These are phyloP conservation scores for Aurelia coerulea DNA, from an alignment of 30 jellyfish, hydroid and myxozoan species.

Conservation along the genomic window DNA sequence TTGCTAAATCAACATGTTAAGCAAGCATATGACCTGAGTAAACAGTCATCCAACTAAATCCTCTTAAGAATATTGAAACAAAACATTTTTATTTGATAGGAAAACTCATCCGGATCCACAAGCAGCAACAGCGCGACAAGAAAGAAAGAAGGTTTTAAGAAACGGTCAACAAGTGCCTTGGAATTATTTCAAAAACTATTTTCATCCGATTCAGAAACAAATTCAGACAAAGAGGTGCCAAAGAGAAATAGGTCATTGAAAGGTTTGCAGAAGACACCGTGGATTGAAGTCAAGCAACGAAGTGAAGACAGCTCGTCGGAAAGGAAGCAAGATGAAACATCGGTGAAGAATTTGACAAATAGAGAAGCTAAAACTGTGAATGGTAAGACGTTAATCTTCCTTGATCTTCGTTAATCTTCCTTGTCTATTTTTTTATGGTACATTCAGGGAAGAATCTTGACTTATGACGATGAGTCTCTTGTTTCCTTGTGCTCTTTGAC, in stretches of 20 bases:
- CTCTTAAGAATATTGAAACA: too few species aligned
- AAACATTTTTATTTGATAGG: neutral
- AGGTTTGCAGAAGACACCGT: conserved; percentile 58
- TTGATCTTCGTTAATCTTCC: too few species aligned
- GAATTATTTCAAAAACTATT: conserved; percentile 48
- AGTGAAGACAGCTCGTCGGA: neutral
- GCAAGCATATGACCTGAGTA: too few species aligned
- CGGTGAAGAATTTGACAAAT: neutral
- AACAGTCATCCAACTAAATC: too few species aligned
- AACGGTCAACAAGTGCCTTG: conserved; percentile 53
- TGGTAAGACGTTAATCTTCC: too few species aligned
- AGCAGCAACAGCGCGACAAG: conserved; percentile 2
- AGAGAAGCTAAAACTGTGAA: too few species aligned
- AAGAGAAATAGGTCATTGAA: conserved; percentile 33
- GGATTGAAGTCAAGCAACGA: conserved; percentile 31
- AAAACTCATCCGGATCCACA: conserved; percentile 12
- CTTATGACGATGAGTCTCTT: too few species aligned
- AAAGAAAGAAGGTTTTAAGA: conserved; percentile 29
- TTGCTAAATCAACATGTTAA: too few species aligned
- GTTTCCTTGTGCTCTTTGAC: too few species aligned
- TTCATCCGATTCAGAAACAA: conserved; percentile 58
- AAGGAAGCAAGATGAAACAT: neutral
- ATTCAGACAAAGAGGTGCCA: conserved; percentile 29
- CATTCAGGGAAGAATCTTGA: too few species aligned
- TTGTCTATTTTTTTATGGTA: too few species aligned